Conservation (phyloP, 2,888 invertebrate genomes). For the Macaria liturata region DNA sequence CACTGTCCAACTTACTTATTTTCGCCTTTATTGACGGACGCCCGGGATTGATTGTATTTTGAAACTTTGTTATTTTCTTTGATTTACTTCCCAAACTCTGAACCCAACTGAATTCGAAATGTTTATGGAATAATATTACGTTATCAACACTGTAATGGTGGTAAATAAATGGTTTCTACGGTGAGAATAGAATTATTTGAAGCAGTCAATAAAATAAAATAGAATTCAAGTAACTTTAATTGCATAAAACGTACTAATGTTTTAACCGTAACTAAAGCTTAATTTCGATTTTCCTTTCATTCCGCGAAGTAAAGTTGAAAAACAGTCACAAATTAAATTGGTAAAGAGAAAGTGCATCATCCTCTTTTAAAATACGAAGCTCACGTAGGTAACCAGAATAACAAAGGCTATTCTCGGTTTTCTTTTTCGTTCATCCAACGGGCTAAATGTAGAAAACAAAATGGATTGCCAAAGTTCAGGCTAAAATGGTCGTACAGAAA, state of each 20-base stretch:
- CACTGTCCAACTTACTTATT: slow-evolving; percentile 48
- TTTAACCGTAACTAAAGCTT: neutral
- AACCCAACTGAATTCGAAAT: neutral
- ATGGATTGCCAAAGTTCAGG: slow-evolving; percentile 54
- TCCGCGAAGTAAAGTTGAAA: slow-evolving; percentile 5
- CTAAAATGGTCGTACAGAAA: slow-evolving; percentile 49
- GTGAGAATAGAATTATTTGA: no score
- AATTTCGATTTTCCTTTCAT: slow-evolving; percentile 1
- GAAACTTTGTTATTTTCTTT: slow-evolving; percentile 18
- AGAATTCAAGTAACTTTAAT: no score
- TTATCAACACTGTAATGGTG: no score
- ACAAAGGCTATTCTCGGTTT: slow-evolving; percentile 40
- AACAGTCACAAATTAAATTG: slow-evolving; percentile 29
- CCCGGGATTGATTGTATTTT: slow-evolving; percentile 38
- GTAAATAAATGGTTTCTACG: no score
- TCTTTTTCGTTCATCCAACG: slow-evolving; percentile 42
- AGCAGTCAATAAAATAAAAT: no score
- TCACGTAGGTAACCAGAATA: slow-evolving; percentile 37
- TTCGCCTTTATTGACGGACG: slow-evolving; percentile 40
- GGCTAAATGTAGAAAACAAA: slow-evolving; percentile 48
- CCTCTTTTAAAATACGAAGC: slow-evolving; percentile 29
- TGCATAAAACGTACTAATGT: no score
- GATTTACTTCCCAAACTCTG: slow-evolving; percentile 3
- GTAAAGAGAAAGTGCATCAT: slow-evolving; percentile 29
- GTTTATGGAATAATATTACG: neutral